Conservation (phyloP, 2,888 invertebrate species). For the Autographa pulchrina region DNA sequence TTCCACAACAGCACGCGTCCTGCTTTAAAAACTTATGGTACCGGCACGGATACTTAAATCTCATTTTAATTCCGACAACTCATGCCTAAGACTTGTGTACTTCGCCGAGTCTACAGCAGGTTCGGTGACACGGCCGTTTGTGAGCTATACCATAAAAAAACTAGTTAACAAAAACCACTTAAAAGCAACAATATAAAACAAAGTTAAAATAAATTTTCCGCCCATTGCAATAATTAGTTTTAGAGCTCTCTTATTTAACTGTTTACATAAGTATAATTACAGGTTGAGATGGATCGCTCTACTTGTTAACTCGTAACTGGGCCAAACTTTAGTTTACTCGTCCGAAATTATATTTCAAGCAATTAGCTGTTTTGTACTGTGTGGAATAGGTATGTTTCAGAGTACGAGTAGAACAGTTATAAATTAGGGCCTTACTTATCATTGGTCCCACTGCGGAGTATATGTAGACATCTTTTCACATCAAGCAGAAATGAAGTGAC, state of each 20-base stretch:
- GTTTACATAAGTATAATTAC: conserved; percentile 13
- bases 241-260: not conserved
- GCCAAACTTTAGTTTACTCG: conserved; percentile 15
- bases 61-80: too few species aligned
- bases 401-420: not conserved
- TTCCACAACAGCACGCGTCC: too few species aligned
- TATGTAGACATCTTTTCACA: too few species aligned
- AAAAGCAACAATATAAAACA: not conserved
- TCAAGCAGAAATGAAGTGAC: too few species aligned
- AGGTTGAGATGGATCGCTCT: conserved; percentile 20
- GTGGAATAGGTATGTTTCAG: not conserved
- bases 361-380: conserved; percentile 7
- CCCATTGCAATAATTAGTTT: conserved; percentile 7
- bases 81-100: too few species aligned
- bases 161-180: not conserved
- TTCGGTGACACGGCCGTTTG: too few species aligned
- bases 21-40: too few species aligned
- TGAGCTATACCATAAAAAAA: not conserved
- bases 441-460: too few species aligned
- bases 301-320: conserved; percentile 12
- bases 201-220: conserved; percentile 1
- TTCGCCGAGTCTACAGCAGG: too few species aligned
- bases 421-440: not conserved
- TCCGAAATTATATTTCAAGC: conserved; percentile 1
- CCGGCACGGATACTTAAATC: too few species aligned